phyloP scores from a whole-genome alignment of 2,797 vertebrate species.

The Graptemys geographica region DNA sequence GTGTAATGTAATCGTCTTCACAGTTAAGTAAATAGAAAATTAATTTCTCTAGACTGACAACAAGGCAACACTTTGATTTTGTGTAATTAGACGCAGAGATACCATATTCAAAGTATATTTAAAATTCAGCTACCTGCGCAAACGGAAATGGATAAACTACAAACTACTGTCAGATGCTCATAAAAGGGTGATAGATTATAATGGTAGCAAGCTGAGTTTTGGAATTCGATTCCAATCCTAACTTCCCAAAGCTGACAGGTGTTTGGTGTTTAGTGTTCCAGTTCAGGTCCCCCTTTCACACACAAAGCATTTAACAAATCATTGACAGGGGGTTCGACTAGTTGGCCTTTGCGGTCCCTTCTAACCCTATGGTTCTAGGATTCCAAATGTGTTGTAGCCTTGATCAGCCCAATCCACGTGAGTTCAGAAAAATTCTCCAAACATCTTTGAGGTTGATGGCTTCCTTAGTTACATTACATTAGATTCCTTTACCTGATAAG shows the following conservation, averaged over 20 bases:
- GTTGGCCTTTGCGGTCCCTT: too few relatives aligned
- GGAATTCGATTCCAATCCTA: neutral
- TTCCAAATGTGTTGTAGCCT: too few relatives aligned
- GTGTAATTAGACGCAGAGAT: neutral
- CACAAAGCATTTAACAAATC: too few relatives aligned
- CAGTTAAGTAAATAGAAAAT: neutral
- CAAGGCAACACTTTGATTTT: neutral
- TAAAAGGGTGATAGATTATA: neutral
- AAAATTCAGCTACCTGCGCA: neutral
- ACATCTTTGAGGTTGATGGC: too few relatives aligned
- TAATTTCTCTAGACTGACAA: neutral
- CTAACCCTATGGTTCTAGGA: too few relatives aligned
- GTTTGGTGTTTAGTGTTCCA: accelerated
- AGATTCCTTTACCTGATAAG: too few relatives aligned
- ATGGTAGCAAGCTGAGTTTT: neutral
- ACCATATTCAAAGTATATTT: neutral
- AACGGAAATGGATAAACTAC: neutral
- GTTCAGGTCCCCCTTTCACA: too few relatives aligned
- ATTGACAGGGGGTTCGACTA: too few relatives aligned
- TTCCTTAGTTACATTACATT: too few relatives aligned
- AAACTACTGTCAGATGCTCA: neutral
- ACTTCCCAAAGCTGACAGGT: neutral
- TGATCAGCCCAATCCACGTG: too few relatives aligned
- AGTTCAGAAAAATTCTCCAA: too few relatives aligned
- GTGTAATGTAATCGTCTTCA: neutral